Base-by-base conservation (phyloP, 2,888 invertebrate genomes). In the Psylliodes chrysocephalus region DNA sequence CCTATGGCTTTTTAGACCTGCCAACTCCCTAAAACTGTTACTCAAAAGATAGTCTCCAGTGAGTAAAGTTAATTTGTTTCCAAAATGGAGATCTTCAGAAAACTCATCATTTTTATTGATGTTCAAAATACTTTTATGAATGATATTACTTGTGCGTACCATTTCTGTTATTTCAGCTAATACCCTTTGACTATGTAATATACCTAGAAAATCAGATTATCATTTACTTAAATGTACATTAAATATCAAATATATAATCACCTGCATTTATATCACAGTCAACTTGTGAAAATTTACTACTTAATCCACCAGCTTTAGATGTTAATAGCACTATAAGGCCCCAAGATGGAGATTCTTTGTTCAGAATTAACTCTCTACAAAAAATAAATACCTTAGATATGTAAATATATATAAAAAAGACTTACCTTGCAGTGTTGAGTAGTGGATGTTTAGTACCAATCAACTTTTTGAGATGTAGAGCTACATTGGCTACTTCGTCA, bases 141-240 rank as follows among this genome's bases (percentile, higher is more conserved):
- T 91, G 67, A 95, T 84, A 79, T 94, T 92, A 10, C 95, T 94
- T 0, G 94, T 95, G 55, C 95, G 88, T 67, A 97, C 94, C 94
- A 97, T 95, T 85, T 97, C 97, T 0, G 94, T 94, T 19, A 96
- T 92, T 83, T 97, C 96, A 0, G 96, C 96, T 47, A 97, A 82
- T 1, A 91, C 91, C 66, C 94, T 86, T 82, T 96, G 95, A 68
- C 92, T 92, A 77, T 94, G 91, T 18, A 94, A 82, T 1, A 95
- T 92, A 35, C 80, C 81, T 80, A 60, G 22, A 71, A 69, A 57
- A 28, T 49, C 6, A 22, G 6, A 22, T 22, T 22, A 22, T 22
- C 22, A 6, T 6, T 22, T 22, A 22, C 6, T 4, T 22, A 22
- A 22, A 22, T 22, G 22, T 22, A 22, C 22, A 22, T 6, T n/a